These are phyloP conservation scores for Scomberomorus guttatus DNA, from an alignment of 2,797 vertebrate genomes.

Conservation along the genomic window DNA sequence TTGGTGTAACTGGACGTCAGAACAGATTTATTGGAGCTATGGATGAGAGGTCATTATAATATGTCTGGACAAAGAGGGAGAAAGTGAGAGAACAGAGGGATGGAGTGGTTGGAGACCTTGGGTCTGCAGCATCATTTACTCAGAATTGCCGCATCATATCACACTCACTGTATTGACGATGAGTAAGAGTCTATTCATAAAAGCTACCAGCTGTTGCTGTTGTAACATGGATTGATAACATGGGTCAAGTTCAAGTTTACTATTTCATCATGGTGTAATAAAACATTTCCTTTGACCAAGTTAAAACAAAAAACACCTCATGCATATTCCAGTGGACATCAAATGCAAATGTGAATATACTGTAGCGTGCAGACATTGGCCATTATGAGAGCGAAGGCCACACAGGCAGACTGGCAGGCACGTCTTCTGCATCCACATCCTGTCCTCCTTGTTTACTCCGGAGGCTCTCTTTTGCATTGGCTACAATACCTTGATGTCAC, in stretches of 20 bases:
- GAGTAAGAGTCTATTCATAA: conserved; percentile 41
- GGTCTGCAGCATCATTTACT: conserved; percentile 44
- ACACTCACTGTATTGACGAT: conserved; percentile 10
- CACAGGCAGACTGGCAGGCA: conserved; percentile 48
- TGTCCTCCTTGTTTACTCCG: conserved; percentile 76
- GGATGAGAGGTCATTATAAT: conserved; percentile 39
- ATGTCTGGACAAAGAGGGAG: conserved; percentile 32
- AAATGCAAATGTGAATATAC: conserved; percentile 25
- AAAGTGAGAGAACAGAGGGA: conserved; percentile 24
- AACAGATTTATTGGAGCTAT: conserved; percentile 58
- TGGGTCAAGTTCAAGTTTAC: conserved; percentile 12
- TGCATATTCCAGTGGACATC: not conserved
- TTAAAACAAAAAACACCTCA: conserved; percentile 3
- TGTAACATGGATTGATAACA: not conserved
- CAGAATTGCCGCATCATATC: conserved; percentile 20
- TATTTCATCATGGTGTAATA: not conserved
- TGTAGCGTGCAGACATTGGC: not conserved
- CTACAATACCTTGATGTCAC: conserved; percentile 81
- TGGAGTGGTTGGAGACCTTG: conserved; percentile 39
- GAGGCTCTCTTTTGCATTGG: conserved; percentile 79
- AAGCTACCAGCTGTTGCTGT: conserved; percentile 15
- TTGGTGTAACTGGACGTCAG: conserved; percentile 58
- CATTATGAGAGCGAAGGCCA: conserved; percentile 30
- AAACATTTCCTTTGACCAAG: not conserved
- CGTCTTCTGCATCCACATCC: conserved; percentile 57